These are phyloP conservation scores for Drosophila trichaetosa DNA, from an alignment of 2,888 invertebrate genomes.

Conservation along the genomic window DNA sequence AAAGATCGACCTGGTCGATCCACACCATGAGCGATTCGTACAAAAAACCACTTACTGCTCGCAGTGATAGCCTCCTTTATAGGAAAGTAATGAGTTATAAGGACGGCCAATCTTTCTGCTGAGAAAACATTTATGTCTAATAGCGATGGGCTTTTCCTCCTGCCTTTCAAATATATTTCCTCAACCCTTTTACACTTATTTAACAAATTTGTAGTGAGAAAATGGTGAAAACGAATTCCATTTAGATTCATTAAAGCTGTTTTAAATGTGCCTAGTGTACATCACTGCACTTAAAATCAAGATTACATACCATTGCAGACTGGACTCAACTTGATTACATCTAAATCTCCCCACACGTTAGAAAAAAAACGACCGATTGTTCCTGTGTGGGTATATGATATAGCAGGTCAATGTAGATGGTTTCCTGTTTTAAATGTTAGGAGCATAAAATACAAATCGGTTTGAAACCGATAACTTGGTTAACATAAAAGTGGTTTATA, in stretches of 20 bases:
- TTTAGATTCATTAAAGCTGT: background rate
- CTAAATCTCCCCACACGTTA: background rate
- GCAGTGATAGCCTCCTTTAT: background rate
- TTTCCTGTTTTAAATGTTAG: too few species aligned
- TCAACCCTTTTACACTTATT: background rate
- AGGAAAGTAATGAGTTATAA: background rate
- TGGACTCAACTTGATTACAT: accelerated
- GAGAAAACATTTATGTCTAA: background rate
- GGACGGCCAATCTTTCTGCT: background rate
- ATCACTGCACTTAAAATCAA: background rate
- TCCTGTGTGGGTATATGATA: too few species aligned
- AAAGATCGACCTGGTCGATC: background rate
- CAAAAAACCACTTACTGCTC: background rate
- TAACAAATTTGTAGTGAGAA: background rate
- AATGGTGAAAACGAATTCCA: background rate
- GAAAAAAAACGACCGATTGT: too few species aligned
- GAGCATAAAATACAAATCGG: too few species aligned
- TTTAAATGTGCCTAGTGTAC: background rate
- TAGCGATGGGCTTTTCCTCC: background rate
- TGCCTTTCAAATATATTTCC: background rate
- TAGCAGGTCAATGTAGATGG: too few species aligned
- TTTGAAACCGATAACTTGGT: background rate
- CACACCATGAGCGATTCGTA: background rate
- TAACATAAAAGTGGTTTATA: background rate
- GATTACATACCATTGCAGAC: background rate